Base-by-base conservation (phyloP, 1,140 invertebrate genomes). In the Notospermus geniculatus region DNA sequence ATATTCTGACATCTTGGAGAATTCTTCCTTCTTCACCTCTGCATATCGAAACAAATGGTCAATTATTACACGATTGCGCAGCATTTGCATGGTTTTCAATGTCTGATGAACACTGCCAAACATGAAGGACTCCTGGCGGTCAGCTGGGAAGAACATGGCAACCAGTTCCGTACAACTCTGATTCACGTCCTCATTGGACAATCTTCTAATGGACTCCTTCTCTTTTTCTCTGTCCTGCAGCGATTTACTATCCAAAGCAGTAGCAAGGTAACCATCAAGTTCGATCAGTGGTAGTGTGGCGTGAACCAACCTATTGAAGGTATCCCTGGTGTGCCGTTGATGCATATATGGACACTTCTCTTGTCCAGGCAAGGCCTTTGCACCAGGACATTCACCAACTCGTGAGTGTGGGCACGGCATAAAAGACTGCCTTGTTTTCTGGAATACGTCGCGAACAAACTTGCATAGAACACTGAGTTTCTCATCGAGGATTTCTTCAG, bases 311-410 rank as follows among this genome's bases (percentile, higher is more conserved):
- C 43, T 45, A 19, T 65, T 57, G 30, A 61, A 57, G 0, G n/a
- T 30, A 19, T 59, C 53, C 36, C 62, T 39, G 13, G 60, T 63
- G 32, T 62, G 55, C 7, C 15, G 17, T 1, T 45, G 23, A 46
- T 70, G 68, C n/a, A 65, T 39, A n/a, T 56, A 36, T 23, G 45
- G 30, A 57, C 68, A 70, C 9, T 54, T 43, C n/a, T 58, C 58
- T 0, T 15, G 45, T 25, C 61, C 52, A 28, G 41, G 19, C 45
- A 25, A 29, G 46, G 52, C 30, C n/a, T 28, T 23, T 25, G 23
- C 13, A 19, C 52, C 13, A 0, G 28, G 32, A 19, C 41, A 45
- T 61, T 66, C 9, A 36, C 13, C 29, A 54, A 9, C 7, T 59
- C 59, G 19, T 59, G 53, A n/a, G 45, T 57, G 39, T 27, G 43